phyloP scores from a whole-genome alignment of 2,797 vertebrate genomes.

The Smutsia temminckii region DNA sequence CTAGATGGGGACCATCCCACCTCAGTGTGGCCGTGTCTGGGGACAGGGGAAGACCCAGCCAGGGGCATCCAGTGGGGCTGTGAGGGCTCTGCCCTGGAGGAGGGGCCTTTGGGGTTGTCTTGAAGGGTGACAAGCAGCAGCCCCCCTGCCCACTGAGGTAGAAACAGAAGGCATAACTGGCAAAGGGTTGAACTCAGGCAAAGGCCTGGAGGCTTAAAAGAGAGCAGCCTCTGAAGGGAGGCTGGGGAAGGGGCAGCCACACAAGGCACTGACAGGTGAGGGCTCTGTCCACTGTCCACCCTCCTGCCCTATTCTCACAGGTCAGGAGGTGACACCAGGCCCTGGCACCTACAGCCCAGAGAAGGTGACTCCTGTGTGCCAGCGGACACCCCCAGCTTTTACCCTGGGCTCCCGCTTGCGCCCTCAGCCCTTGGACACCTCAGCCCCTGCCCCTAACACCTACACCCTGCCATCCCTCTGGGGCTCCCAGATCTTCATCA shows the following conservation, averaged over 20 bases:
- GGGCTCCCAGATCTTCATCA: slow-evolving; percentile 86
- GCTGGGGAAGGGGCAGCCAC: background rate
- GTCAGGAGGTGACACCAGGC: slow-evolving; percentile 86
- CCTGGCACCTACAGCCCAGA: slow-evolving; percentile 93
- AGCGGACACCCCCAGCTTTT: slow-evolving; percentile 88
- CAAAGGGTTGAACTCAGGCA: background rate
- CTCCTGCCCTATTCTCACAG: background rate
- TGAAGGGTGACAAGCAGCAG: background rate
- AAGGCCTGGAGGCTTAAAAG: background rate
- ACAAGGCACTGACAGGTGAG: background rate
- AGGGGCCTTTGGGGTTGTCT: background rate
- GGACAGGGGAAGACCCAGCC: background rate
- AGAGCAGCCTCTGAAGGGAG: background rate
- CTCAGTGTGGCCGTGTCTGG: background rate
- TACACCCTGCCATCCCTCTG: slow-evolving; percentile 90
- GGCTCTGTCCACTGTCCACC: background rate
- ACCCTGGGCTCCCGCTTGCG: slow-evolving; percentile 89
- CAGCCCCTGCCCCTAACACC: slow-evolving; percentile 90
- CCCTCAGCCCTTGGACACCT: slow-evolving; percentile 85
- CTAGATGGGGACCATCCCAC: background rate
- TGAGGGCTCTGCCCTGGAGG: background rate
- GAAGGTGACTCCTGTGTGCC: slow-evolving; percentile 86
- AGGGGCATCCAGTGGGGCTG: background rate
- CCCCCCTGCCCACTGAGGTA: no score
- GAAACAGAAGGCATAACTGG: background rate